Conservation (phyloP, 64 coral and sea anemone species). For the Montipora foliosa region DNA sequence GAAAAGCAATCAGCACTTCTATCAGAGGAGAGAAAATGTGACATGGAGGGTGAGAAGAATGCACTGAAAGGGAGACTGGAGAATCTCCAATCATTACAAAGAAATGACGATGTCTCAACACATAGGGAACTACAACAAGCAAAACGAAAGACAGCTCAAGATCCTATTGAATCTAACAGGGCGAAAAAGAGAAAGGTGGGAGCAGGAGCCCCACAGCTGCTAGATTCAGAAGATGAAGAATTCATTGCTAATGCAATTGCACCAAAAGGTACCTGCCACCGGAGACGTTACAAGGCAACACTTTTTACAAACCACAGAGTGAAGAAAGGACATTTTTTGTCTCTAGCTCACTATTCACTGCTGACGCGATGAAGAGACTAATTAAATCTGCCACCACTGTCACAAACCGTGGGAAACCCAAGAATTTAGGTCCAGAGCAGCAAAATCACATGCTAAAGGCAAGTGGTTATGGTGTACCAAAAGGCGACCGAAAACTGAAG, state of each 20-base stretch:
- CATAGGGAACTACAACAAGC: slow-evolving; percentile 42
- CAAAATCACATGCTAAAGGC: slow-evolving; percentile 47
- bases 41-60: slow-evolving; percentile 57
- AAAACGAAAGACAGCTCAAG: slow-evolving; percentile 53
- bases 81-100: slow-evolving; percentile 25
- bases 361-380: slow-evolving; percentile 25
- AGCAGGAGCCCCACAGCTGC: slow-evolving; percentile 37
- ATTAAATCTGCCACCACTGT: slow-evolving; percentile 53
- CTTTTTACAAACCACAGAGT: slow-evolving; percentile 62
- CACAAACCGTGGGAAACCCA: slow-evolving; percentile 33
- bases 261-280: slow-evolving; percentile 55
- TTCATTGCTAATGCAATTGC: slow-evolving; percentile 60
- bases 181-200: slow-evolving; percentile 42
- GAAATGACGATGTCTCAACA: slow-evolving; percentile 25
- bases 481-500: no score
- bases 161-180: slow-evolving; percentile 37
- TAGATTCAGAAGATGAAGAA: slow-evolving; percentile 67
- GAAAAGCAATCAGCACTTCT: slow-evolving; percentile 51
- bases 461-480: slow-evolving; percentile 58
- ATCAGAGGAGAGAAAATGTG: slow-evolving; percentile 43
- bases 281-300: slow-evolving; percentile 7
- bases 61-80: slow-evolving; percentile 56
- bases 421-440: slow-evolving; percentile 57
- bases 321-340: slow-evolving; percentile 61
- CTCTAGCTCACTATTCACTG: slow-evolving; percentile 53